A percentile compares a stretch with the other conserved stretches of the same genome.
Conservation (phyloP, 1,140 invertebrate species). For the Eupristina koningsbergeri region DNA sequence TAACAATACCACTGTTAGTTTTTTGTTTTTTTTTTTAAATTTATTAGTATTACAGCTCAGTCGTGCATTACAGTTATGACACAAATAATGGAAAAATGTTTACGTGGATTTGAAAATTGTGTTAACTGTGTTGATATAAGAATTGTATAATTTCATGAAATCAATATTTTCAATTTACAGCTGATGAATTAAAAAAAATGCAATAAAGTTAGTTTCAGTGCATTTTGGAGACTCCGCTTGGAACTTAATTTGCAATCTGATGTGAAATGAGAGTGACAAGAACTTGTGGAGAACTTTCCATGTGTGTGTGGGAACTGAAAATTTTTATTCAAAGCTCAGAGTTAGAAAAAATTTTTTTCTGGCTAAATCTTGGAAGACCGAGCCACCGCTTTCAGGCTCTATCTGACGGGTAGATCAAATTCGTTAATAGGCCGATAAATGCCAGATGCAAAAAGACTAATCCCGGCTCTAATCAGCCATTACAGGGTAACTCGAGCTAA, state of each 20-base stretch:
- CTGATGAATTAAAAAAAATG: not conserved
- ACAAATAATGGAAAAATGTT: too few relatives aligned
- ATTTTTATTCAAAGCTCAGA: too few relatives aligned
- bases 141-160: too few relatives aligned
- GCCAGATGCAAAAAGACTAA: constrained; percentile 22
- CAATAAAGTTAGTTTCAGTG: not conserved
- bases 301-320: not conserved
- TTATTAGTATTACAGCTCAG: too few relatives aligned
- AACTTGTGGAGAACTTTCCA: too few relatives aligned
- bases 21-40: too few relatives aligned
- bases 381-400: not conserved
- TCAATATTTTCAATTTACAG: too few relatives aligned
- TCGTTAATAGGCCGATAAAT: constrained; percentile 36
- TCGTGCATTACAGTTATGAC: too few relatives aligned
- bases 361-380: not conserved
- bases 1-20: too few relatives aligned
- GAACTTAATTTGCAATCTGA: not conserved
- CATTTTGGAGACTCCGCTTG: not conserved
- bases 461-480: constrained; percentile 12
- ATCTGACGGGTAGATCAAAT: constrained; percentile 39
- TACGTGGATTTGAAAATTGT: too few relatives aligned
- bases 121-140: too few relatives aligned
- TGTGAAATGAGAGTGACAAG: not conserved
- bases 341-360: not conserved
- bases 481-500: constrained; percentile 17